These are phyloP conservation scores for Dreissena polymorpha DNA, from an alignment of 1,140 invertebrate species.

Conservation along the genomic window DNA sequence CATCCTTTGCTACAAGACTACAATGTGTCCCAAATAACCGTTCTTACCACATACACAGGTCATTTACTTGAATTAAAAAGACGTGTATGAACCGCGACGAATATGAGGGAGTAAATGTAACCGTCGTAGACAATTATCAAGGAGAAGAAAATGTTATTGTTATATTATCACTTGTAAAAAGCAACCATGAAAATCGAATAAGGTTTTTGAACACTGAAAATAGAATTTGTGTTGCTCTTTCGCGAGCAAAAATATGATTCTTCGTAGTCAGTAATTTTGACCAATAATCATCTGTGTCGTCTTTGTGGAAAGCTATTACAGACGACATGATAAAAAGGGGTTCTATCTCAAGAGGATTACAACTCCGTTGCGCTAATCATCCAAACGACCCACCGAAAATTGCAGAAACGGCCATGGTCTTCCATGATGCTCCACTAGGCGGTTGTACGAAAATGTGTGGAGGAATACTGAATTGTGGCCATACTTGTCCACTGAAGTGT, in stretches of 20 bases:
- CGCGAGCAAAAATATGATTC: constrained; percentile 88
- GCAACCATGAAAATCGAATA: too few species aligned
- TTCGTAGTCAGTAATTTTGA: too few species aligned
- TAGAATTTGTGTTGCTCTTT: constrained; percentile 91
- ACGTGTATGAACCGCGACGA: constrained; percentile 63
- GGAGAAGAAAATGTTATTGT: constrained; percentile 94
- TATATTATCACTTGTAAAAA: too few species aligned
- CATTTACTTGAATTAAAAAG: constrained; percentile 72
- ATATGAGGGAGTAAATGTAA: constrained; percentile 79
- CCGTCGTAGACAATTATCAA: constrained; percentile 86
- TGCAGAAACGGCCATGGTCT: not conserved
- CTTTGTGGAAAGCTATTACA: too few species aligned
- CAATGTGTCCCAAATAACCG: constrained; percentile 21
- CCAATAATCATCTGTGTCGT: too few species aligned
- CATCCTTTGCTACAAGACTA: constrained; percentile 78
- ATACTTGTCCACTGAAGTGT: too few species aligned
- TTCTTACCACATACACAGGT: constrained; percentile 53
- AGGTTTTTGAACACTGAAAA: constrained; percentile 85
- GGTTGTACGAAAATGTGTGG: constrained; percentile 4
- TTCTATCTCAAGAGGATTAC: too few species aligned
- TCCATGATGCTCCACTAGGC: not conserved
- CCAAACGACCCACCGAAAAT: too few species aligned
- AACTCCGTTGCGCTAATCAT: too few species aligned
- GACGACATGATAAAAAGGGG: too few species aligned
- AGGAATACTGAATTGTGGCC: too few species aligned